Percentiles rank a stretch among this genome's conserved stretches.
These are phyloP conservation scores for Mycteria americana DNA, from an alignment of 2,797 vertebrate species.

Conservation along the genomic window DNA sequence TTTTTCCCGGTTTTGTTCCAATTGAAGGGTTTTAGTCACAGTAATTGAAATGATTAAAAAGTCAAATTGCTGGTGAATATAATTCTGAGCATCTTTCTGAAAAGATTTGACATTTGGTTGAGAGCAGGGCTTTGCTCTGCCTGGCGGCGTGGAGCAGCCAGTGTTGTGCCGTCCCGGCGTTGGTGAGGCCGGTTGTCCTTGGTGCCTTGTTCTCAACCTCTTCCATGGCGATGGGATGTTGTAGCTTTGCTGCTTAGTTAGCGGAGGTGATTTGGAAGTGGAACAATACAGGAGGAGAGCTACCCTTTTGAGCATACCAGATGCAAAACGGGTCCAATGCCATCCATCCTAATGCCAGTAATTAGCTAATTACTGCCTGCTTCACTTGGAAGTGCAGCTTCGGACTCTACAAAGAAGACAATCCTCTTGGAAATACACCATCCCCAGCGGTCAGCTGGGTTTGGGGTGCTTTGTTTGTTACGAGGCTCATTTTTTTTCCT, in stretches of 20 bases:
- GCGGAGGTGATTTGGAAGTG: background rate
- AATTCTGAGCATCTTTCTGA: conserved; percentile 29
- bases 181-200: background rate
- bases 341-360: background rate
- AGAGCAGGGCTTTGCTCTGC: background rate
- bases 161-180: fast-evolving
- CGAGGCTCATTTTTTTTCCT: background rate
- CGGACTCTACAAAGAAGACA: background rate
- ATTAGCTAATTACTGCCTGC: background rate
- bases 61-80: conserved; percentile 49
- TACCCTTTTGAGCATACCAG: background rate
- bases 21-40: conserved; percentile 67
- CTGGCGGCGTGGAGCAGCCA: fast-evolving
- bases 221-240: background rate
- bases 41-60: conserved; percentile 70
- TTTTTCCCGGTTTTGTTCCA: conserved; percentile 44
- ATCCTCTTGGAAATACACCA: background rate
- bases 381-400: background rate
- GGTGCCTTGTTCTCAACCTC: background rate
- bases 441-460: background rate
- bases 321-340: background rate
- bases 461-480: background rate
- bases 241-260: background rate
- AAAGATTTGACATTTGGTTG: background rate
- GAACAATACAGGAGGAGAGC: background rate